These are phyloP conservation scores for Drosophila mayaguana DNA, from an alignment of 2,888 invertebrate genomes.

Conservation along the genomic window DNA sequence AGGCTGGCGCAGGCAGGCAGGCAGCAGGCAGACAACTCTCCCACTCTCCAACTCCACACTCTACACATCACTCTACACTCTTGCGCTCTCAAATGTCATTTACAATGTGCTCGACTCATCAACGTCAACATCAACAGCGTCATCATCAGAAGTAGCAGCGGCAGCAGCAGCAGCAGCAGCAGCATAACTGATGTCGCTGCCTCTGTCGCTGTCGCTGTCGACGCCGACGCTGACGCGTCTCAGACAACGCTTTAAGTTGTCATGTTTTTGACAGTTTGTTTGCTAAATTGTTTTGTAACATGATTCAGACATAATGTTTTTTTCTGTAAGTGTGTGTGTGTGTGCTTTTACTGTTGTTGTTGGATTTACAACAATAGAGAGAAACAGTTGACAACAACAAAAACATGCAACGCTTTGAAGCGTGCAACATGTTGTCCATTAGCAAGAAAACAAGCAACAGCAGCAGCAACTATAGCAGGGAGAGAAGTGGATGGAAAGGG, in stretches of 20 bases:
- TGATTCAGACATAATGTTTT: constrained; percentile 78
- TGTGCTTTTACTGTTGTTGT: constrained; percentile 19
- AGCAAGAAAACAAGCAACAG: constrained; percentile 26
- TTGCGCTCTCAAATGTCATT: constrained; percentile 66
- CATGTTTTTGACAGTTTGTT: constrained; percentile 83
- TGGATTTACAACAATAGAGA: constrained; percentile 54
- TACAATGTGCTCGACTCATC: constrained; percentile 75
- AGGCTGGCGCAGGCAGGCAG: constrained; percentile 30
- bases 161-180: constrained; percentile 7
- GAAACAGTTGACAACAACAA: constrained; percentile 48
- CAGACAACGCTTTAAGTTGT: constrained; percentile 76
- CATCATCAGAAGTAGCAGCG: constrained; percentile 23
- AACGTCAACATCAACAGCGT: constrained; percentile 61
- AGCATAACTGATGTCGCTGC: constrained; percentile 9
- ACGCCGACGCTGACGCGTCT: constrained; percentile 50
- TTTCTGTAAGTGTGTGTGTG: constrained; percentile 47
- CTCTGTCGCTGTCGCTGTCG: constrained; percentile 9
- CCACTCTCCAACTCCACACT: constrained; percentile 15
- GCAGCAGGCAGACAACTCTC: constrained; percentile 22
- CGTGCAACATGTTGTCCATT: constrained; percentile 64
- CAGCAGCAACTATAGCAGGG: constrained; percentile 1
- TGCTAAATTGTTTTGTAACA: constrained; percentile 82
- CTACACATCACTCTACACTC: constrained; percentile 20
- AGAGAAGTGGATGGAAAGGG: not conserved
- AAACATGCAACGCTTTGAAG: constrained; percentile 59